Evolutionary conservation across 2,888 invertebrate species (phyloP).

Genomic region (Sepioteuthis lessoniana): DNA sequence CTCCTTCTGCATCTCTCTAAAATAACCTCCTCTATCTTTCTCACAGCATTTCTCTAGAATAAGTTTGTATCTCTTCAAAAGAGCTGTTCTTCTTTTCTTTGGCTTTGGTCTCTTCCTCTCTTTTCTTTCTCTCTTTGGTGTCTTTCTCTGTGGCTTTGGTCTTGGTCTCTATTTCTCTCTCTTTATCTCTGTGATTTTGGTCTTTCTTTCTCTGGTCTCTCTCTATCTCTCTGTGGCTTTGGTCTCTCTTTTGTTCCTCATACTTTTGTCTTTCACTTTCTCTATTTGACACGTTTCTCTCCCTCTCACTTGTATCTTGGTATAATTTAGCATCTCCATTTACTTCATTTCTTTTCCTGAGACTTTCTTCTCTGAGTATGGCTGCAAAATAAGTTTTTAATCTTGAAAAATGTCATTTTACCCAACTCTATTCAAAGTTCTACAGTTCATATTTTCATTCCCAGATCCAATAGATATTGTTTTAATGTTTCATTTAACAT

Average conservation of each 20-base stretch:
- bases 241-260: background rate
- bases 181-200: background rate
- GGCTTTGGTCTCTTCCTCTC: background rate
- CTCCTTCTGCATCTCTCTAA: background rate
- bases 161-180: background rate
- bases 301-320: no score
- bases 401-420: no score
- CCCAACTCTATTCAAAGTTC: background rate
- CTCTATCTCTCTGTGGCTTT: background rate
- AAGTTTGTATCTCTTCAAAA: no score
- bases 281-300: no score
- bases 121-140: background rate
- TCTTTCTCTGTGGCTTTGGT: background rate
- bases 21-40: no score
- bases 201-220: background rate
- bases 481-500: background rate
- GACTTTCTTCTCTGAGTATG: no score
- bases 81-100: no score
- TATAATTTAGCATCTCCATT: no score
- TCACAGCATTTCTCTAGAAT: no score
- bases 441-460: background rate
- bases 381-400: no score
- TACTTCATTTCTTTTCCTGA: no score
- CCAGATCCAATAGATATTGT: background rate
- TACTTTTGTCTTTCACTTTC: background rate